phyloP scores from a whole-genome alignment of 2,113 vertebrate species.

The Agelaius tricolor region DNA sequence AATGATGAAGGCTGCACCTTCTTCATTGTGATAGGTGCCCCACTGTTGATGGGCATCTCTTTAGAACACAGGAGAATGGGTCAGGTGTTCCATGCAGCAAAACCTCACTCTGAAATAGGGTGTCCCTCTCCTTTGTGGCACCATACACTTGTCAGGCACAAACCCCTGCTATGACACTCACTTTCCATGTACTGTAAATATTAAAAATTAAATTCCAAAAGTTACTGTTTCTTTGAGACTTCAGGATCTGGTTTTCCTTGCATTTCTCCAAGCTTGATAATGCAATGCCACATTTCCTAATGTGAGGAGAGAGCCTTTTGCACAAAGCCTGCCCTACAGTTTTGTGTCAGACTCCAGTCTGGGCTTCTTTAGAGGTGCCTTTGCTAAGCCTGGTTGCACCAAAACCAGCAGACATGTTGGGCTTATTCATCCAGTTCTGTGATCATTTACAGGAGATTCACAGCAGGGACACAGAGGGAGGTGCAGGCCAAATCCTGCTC shows the following conservation, averaged over 20 bases:
- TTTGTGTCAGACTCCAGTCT: neutral
- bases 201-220: neutral
- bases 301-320: fast-evolving
- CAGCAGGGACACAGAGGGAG: neutral
- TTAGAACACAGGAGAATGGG: neutral
- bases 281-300: neutral
- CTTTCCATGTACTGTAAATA: neutral
- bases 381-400: neutral
- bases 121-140: neutral
- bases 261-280: neutral
- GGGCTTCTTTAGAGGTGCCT: neutral
- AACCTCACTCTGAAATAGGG: neutral
- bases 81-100: neutral
- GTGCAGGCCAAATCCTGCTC: neutral
- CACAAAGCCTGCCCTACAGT: neutral
- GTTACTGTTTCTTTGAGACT: neutral
- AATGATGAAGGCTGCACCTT: neutral
- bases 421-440: neutral
- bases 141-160: neutral
- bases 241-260: neutral
- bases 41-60: neutral
- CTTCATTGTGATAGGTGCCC: neutral
- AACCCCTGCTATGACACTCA: neutral
- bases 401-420: neutral
- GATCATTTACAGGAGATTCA: neutral